Percentiles rank a stretch among this genome's conserved stretches.
Conservation (phyloP, 1,140 invertebrate species). For the Leguminivora glycinivorella region DNA sequence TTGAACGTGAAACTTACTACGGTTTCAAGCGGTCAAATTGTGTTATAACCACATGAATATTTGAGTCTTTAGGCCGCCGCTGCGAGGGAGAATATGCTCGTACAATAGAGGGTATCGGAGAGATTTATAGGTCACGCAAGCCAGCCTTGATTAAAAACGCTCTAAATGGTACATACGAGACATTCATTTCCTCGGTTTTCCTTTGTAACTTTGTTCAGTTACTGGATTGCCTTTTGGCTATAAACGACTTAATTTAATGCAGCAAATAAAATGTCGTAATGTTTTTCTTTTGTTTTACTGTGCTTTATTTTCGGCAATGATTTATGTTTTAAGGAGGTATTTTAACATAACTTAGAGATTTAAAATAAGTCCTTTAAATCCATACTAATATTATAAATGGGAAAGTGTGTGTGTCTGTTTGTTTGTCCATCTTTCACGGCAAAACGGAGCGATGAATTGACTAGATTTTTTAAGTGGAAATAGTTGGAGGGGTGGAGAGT, state of each 20-base stretch:
- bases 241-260: slow-evolving; percentile 13
- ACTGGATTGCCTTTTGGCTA: slow-evolving; percentile 8
- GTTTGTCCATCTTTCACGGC: no score
- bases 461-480: no score
- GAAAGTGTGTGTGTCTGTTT: no score
- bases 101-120: slow-evolving; percentile 49
- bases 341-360: no score
- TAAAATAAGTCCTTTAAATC: no score
- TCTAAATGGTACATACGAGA: slow-evolving; percentile 40
- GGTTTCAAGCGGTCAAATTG: neutral
- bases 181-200: slow-evolving; percentile 41
- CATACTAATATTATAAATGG: no score
- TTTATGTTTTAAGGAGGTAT: neutral
- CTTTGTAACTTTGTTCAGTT: slow-evolving; percentile 33
- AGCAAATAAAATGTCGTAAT: neutral
- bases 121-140: slow-evolving; percentile 53
- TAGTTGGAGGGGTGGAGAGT: no score
- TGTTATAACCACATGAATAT: slow-evolving; percentile 13
- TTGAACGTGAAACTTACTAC: neutral
- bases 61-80: neutral
- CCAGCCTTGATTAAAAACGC: slow-evolving; percentile 51
- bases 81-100: slow-evolving; percentile 8
- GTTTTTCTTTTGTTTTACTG: neutral
- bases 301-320: neutral
- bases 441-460: no score